phyloP scores from a whole-genome alignment of 2,797 vertebrate species.

The Gorsachius magnificus region DNA sequence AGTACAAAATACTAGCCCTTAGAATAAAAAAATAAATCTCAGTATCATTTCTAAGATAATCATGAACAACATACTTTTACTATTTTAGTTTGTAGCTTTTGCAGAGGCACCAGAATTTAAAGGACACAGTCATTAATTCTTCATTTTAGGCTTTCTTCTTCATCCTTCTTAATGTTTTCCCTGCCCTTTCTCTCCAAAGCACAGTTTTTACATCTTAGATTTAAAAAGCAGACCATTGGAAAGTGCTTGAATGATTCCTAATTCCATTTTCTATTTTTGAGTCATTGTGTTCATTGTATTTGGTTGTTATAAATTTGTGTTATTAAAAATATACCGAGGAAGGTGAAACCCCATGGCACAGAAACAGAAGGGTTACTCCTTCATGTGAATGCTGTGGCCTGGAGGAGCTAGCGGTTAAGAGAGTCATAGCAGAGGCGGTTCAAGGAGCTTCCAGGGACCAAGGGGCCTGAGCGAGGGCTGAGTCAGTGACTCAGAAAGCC shows the following conservation, averaged over 20 bases:
- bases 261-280: not conserved
- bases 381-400: accelerated
- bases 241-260: not conserved
- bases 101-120: not conserved
- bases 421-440: not conserved
- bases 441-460: not conserved
- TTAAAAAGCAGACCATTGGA: not conserved
- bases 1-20: not conserved
- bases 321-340: not conserved
- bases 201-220: not conserved
- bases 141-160: not conserved
- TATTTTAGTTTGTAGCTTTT: not conserved
- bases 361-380: not conserved
- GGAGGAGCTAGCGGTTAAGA: not conserved
- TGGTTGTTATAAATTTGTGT: not conserved
- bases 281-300: not conserved
- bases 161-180: not conserved
- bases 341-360: not conserved
- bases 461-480: not conserved
- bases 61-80: not conserved
- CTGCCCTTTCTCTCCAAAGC: not conserved
- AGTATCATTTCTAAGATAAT: not conserved
- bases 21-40: not conserved
- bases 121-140: not conserved
- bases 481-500: not conserved